Base-by-base conservation (phyloP, 2,888 invertebrate genomes). In the Drosophila anomalata region DNA sequence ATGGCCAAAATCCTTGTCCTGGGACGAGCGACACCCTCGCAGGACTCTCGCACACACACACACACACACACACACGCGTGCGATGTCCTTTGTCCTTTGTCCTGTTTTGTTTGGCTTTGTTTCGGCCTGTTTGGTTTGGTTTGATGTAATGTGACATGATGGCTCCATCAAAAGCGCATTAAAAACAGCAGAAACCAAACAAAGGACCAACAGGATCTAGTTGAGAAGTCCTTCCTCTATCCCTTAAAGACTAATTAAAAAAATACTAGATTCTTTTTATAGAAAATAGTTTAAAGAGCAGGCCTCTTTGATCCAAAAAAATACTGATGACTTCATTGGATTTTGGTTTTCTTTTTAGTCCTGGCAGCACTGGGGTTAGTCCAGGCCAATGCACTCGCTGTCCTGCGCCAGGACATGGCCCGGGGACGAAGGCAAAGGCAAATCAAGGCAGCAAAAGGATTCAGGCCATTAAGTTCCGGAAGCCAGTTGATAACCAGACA, bases 391-490 rank as follows among this genome's bases (percentile, higher is more conserved):
- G 88, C 87, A 87, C 81, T 84, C 73, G 63, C 70, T 54, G 52
- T 60, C 59, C 67, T 42, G 46, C 36, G 46, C 29, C 14, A 55
- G 22, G 14, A 14, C 11, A 12, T 59, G 36, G 29, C 29, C 26
- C 26, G 7, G 29, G 26, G 22, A 29, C 48, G 72, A 60, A 68
- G 70, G 54, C 76, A 74, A 74, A 73, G 70, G 54, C 76, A 74
- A 74, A 73, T 72, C 73, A 76, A 76, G 71, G 61, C 72, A 73
- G 73, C 57, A 86, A 90, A 90, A 91, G 91, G 91, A 91, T 91
- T 90, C 91, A 90, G 91, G 78, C 91, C 91, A 91, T 91, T 91
- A 91, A 91, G 88, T 91, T 87, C 90, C 91, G 90, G 90, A 91
- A 90, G 77, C 66, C 72, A 71, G 86, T 82, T 85, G 82, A 83